Conservation (phyloP, 2,888 invertebrate species). For the Aphodius granarius region DNA sequence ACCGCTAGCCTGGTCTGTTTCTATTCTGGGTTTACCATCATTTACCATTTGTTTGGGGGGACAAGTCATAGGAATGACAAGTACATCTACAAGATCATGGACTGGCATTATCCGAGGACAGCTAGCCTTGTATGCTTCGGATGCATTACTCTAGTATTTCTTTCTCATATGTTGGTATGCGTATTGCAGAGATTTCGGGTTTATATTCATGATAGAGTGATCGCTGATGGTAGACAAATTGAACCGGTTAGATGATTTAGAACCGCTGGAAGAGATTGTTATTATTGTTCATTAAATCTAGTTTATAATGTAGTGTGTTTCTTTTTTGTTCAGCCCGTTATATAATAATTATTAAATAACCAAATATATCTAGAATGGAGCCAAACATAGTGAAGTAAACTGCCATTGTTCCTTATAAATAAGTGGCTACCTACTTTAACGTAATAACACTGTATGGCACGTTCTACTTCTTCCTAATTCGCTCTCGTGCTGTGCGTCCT, state of each 20-base stretch:
- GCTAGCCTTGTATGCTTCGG: not conserved
- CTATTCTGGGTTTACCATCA: slow-evolving; percentile 69
- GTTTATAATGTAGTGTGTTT: not conserved
- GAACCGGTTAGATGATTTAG: not conserved
- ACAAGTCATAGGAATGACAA: slow-evolving; percentile 39
- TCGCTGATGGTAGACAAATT: not conserved
- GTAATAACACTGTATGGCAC: not conserved
- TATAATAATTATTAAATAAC: no score
- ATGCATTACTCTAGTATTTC: not conserved
- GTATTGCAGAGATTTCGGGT: not conserved
- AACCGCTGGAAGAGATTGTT: not conserved
- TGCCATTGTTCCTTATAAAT: not conserved
- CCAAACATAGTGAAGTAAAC: no score
- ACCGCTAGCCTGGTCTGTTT: slow-evolving; percentile 62
- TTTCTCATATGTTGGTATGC: not conserved
- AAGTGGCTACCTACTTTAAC: not conserved
- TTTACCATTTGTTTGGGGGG: slow-evolving; percentile 74
- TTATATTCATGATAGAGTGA: not conserved
- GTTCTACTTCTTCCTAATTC: not conserved
- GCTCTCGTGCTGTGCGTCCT: not conserved
- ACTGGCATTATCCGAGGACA: slow-evolving; percentile 4
- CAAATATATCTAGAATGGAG: no score
- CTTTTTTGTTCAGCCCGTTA: no score
- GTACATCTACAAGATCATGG: slow-evolving; percentile 2
- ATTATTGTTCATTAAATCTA: not conserved